phyloP scores from a whole-genome alignment of 2,888 invertebrate species.

The Oligia latruncula region DNA sequence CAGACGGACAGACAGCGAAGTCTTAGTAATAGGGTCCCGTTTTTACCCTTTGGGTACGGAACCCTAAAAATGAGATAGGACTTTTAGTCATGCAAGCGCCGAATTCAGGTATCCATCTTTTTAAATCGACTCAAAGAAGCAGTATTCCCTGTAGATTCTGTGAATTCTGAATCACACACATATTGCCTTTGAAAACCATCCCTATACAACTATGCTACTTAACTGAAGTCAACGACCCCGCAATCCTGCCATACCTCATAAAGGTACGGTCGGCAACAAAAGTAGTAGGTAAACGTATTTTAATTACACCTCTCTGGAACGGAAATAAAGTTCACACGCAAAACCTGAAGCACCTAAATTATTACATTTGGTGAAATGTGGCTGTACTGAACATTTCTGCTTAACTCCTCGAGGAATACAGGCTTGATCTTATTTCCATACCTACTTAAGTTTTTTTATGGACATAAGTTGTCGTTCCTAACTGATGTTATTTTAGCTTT shows the following conservation, averaged over 20 bases:
- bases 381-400: not conserved
- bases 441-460: not conserved
- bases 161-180: not conserved
- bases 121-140: not conserved
- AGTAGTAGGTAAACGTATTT: constrained; percentile 3
- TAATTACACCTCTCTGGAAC: constrained; percentile 1
- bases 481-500: no score
- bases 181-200: constrained; percentile 17
- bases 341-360: not conserved
- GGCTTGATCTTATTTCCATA: not conserved
- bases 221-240: constrained; percentile 40
- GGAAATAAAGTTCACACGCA: not conserved
- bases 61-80: no score
- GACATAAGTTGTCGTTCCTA: no score
- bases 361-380: not conserved
- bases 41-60: no score
- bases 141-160: not conserved
- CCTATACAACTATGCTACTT: constrained; percentile 18
- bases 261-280: constrained; percentile 34
- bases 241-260: constrained; percentile 45
- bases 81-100: no score
- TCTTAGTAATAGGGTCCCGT: no score
- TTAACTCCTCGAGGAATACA: not conserved
- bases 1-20: no score
- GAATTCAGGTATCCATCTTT: not conserved